Evolutionary conservation across 2,113 vertebrate species (phyloP).

Genomic region (Lagopus leucura): DNA sequence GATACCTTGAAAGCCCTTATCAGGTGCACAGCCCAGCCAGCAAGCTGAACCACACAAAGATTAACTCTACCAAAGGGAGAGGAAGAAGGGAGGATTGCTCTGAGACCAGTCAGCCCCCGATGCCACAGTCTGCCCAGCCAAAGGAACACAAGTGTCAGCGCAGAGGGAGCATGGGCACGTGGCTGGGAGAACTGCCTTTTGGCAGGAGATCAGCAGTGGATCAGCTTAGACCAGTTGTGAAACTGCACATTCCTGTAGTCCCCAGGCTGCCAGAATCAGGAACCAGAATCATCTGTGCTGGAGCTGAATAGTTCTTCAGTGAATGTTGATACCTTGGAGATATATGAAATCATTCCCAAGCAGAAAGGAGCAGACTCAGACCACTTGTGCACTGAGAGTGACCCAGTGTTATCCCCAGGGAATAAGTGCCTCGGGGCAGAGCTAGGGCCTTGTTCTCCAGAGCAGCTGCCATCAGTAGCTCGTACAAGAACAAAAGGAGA

Average conservation of each 20-base stretch:
- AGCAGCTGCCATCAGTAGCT: slow-evolving; percentile 19
- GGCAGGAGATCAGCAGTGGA: background rate
- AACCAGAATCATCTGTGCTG: background rate
- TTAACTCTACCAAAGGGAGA: background rate
- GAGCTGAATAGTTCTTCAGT: background rate
- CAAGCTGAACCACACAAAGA: background rate
- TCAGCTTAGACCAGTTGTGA: slow-evolving; percentile 36
- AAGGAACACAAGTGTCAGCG: slow-evolving; percentile 30
- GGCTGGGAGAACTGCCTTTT: background rate
- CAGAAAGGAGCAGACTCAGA: background rate
- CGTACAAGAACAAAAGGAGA: slow-evolving; percentile 26
- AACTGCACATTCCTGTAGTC: background rate
- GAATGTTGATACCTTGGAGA: background rate
- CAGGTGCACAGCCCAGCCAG: background rate
- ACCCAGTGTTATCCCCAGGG: background rate
- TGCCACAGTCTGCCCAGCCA: background rate
- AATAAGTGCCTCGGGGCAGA: background rate
- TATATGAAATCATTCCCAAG: background rate
- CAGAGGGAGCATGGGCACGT: background rate
- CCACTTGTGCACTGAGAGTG: rapidly evolving
- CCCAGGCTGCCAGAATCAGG: background rate
- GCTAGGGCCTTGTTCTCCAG: background rate
- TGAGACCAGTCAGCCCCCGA: background rate
- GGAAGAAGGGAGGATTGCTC: background rate
- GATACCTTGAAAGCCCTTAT: background rate